These are phyloP conservation scores for Xenopus laevis DNA, from an alignment of 2,113 vertebrate genomes.

Conservation along the genomic window DNA sequence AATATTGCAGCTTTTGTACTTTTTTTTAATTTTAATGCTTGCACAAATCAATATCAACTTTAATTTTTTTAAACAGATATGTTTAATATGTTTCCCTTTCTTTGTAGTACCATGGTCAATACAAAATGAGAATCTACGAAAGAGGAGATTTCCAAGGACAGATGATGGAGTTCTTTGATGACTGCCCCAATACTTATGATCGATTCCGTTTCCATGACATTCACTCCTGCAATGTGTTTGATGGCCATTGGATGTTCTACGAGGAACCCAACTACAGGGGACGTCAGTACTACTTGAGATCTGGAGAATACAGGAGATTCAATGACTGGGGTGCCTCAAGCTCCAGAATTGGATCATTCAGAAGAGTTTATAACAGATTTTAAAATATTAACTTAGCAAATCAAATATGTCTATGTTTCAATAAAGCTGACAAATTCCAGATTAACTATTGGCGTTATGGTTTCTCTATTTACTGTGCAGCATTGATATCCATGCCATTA, in stretches of 20 bases:
- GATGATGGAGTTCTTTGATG: slow-evolving; percentile 72
- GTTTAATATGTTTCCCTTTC: too few relatives aligned
- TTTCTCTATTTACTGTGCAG: too few relatives aligned
- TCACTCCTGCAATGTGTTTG: slow-evolving; percentile 70
- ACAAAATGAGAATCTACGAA: slow-evolving; percentile 71
- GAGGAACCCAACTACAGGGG: slow-evolving; percentile 72
- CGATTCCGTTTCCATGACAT: slow-evolving; percentile 69
- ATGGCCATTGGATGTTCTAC: slow-evolving; percentile 74
- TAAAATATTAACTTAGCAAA: neutral
- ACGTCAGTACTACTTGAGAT: slow-evolving; percentile 68
- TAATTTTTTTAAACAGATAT: too few relatives aligned
- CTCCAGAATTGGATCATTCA: too few relatives aligned
- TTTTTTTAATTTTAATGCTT: too few relatives aligned
- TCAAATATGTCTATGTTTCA: too few relatives aligned
- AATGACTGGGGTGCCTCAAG: too few relatives aligned
- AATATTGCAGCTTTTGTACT: too few relatives aligned
- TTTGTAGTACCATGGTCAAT: slow-evolving; percentile 54
- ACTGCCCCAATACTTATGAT: slow-evolving; percentile 69
- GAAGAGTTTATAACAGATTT: neutral
- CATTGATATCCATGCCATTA: too few relatives aligned
- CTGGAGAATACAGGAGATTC: slow-evolving; percentile 50
- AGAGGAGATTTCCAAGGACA: slow-evolving; percentile 71
- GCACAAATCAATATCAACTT: too few relatives aligned
- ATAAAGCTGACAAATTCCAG: too few relatives aligned
- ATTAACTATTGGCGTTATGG: too few relatives aligned